Evolutionary conservation across 2,797 vertebrate genomes (phyloP), one percentile per base, ranked within the genome.

Genomic region (Enteromius trimaculatus): DNA sequence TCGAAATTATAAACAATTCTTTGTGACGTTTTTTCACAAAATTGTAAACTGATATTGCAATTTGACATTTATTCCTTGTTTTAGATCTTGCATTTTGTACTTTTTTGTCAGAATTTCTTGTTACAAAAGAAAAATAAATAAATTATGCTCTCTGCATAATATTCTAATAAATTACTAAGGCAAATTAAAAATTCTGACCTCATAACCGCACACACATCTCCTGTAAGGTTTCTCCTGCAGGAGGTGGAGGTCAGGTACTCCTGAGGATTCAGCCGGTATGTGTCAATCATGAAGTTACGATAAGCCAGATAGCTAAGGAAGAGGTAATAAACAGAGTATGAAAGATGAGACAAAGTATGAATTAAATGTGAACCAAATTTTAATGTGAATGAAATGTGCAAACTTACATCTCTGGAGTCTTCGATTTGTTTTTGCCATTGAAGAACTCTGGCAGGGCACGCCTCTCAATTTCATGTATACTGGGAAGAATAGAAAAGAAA

Each of bases 201-300:
- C 97, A 99, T 99, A 82, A 99, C 97, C 0, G 98, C 97, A 0
- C 98, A 99, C 10, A 99, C 98, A 0, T 99, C 98, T 21, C 98
- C 98, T 0, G 98, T 98, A 77, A 99, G 89, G 88, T 99, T 99
- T 89, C 98, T 96, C 80, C 98, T 95, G 89, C 98, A 99, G 86
- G 97, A 98, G 0, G 98, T 99, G 92, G 97, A 98, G 71, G 98
- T 99, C 90, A 99, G 94, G 90, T 99, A 99, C 90, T 99, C 98
- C 90, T 99, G 97, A 0, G 98, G 98, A 90, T 99, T 99, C 34
- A 99, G 92, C 58, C 98, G 96, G 11, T 99, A 99, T 0, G 98
- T 99, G 91, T 99, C 98, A 0, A 99, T 99, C 96, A 99, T 99
- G 93, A 99, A 99, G 94, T 99, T 99, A 53, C 98, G 96, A 89